Percentiles rank a stretch among this genome's conserved stretches.
Evolutionary conservation across 2,888 invertebrate species (phyloP).

Genomic region (Tipula helvola): DNA sequence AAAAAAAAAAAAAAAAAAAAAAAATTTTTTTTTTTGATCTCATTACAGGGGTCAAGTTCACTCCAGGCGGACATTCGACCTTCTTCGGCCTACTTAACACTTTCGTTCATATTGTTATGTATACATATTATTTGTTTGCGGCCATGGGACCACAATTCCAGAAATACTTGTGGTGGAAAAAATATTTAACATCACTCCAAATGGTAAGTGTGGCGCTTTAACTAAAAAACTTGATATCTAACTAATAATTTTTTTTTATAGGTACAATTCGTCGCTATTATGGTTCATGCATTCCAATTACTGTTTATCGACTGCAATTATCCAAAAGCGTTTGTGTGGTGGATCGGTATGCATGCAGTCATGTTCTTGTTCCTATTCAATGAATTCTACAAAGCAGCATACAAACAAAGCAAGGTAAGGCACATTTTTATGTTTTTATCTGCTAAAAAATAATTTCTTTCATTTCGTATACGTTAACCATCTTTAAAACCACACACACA

Average conservation of each 20-base stretch:
- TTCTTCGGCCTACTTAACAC: conserved; percentile 92
- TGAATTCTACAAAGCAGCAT: conserved; percentile 82
- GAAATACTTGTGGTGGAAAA: conserved; percentile 92
- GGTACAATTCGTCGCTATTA: conserved; percentile 81
- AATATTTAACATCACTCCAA: conserved; percentile 81
- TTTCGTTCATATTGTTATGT: conserved; percentile 96
- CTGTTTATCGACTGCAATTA: conserved; percentile 86
- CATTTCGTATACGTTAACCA: background rate
- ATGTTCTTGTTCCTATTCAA: conserved; percentile 94
- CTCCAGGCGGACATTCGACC: conserved; percentile 91
- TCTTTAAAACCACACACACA: background rate
- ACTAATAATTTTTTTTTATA: conserved; percentile 27
- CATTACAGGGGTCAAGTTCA: conserved; percentile 60
- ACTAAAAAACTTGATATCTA: background rate
- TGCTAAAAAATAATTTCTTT: background rate
- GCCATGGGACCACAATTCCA: conserved; percentile 80
- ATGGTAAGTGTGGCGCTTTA: conserved; percentile 47
- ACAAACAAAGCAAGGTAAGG: conserved; percentile 29
- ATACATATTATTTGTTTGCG: conserved; percentile 81
- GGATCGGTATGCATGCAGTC: conserved; percentile 90
- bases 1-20: no score
- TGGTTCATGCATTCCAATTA: conserved; percentile 86
- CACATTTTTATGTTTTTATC: background rate
- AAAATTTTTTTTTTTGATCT: no score
- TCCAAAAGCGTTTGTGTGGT: conserved; percentile 87